Base-by-base conservation (phyloP, 1,140 invertebrate species). In the Drosophila lini region DNA sequence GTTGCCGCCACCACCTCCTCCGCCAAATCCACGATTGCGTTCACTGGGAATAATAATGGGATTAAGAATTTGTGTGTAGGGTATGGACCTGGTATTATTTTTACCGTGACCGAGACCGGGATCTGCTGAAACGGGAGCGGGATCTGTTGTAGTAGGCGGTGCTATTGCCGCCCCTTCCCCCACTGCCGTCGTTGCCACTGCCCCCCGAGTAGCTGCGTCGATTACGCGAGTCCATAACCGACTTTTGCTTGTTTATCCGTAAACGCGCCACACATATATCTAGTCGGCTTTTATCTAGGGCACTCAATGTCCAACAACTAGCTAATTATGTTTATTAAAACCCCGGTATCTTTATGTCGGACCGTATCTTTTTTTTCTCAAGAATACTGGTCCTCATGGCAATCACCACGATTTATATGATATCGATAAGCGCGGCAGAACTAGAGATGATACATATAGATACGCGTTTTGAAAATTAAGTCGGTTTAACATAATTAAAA, bases 51-150 rank as follows among this genome's bases (percentile, higher is more conserved):
- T 4, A 22, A 4, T 5, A 53, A 6, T 47, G 19, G 13, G 41
- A 34, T 16, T 55, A 44, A 32, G n/a, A 6, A 25, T 36, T 19
- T 22, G 9, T 38, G 9, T 19, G 5, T 16, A 9, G 11, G 9
- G 9, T 56, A 3, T 9, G 7, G 9, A 13, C 1, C 7, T 40
- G 6, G 10, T 25, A 15, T 13, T 44, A 28, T 41, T n/a, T 53
- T 69, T 83, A 89, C 84, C 85, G 84, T n/a, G 84, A 89, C 11
- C 84, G 80, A 13, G 84, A 88, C 16, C 84, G 78, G 45, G 84
- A 89, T 31, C 84, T 74, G 22, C 84, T 90, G 25, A 74, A 75
- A 44, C 80, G 74, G 45, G 82, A 71, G 11, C 60, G 47, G 47
- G 65, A 67, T 53, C 61, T 65, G 22, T 69, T 45, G 44, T 57